Conservation (phyloP, 2,888 invertebrate genomes). For the Bugulina stolonifera region DNA sequence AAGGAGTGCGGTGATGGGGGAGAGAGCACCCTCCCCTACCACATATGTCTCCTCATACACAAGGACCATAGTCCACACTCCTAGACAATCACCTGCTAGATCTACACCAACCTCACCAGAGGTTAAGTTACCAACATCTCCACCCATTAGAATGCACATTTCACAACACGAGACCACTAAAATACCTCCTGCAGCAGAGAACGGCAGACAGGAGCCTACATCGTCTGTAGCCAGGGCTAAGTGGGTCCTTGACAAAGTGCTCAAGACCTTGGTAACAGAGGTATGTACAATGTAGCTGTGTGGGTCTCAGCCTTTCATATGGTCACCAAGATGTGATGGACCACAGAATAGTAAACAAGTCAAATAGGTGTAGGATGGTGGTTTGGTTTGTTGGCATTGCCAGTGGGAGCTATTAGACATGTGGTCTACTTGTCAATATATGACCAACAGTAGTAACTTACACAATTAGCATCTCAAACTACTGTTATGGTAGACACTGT, state of each 20-base stretch:
- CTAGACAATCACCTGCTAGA: neutral
- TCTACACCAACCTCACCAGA: neutral
- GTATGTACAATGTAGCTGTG: no score
- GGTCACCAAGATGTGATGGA: no score
- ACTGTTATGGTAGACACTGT: no score
- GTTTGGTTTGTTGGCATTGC: neutral
- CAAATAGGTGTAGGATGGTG: neutral
- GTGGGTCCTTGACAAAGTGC: neutral
- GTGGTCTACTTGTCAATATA: no score
- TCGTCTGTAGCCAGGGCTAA: neutral
- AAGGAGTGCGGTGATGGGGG: neutral
- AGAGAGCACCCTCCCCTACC: neutral
- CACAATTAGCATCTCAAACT: no score
- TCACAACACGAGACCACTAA: no score
- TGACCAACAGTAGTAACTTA: no score
- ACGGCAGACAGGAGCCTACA: neutral
- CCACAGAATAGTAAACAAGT: no score
- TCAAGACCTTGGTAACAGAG: slow-evolving; percentile 5
- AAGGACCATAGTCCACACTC: no score
- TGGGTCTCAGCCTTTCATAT: no score
- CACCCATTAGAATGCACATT: neutral
- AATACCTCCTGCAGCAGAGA: neutral
- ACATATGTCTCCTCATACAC: neutral
- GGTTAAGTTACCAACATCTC: neutral
- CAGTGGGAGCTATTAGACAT: no score